Percentiles rank a stretch among this genome's conserved stretches.
phyloP scores from a whole-genome alignment of 2,113 vertebrate genomes.

The Leptosomus discolor region DNA sequence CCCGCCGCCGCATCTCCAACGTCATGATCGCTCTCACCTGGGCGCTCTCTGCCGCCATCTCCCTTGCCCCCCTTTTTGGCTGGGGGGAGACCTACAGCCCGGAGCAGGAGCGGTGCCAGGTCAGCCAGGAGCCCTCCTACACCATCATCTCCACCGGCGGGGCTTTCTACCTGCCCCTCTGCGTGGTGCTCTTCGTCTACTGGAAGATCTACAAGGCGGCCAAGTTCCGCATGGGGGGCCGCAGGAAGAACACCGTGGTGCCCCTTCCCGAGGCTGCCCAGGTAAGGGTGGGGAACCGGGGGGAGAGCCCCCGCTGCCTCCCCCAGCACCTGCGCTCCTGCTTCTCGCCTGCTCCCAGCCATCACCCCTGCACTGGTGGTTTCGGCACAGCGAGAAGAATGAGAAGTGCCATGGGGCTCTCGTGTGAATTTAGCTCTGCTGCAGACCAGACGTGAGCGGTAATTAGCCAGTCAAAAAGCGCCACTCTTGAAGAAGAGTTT shows the following conservation, averaged over 20 bases:
- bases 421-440: not conserved
- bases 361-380: fast-evolving
- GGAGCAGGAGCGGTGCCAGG: constrained; percentile 82
- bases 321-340: fast-evolving
- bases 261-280: not conserved
- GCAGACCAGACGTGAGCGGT: fast-evolving
- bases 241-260: constrained; percentile 81
- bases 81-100: constrained; percentile 90
- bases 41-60: constrained; percentile 86
- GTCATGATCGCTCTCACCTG: constrained; percentile 90
- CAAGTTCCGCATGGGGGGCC: constrained; percentile 80
- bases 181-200: constrained; percentile 93
- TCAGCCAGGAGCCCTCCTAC: constrained; percentile 91
- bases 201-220: constrained; percentile 96
- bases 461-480: not conserved
- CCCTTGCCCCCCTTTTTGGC: constrained; percentile 87
- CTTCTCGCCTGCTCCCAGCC: not conserved
- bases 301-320: not conserved
- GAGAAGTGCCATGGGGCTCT: not conserved
- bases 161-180: constrained; percentile 92
- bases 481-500: not conserved
- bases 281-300: not conserved
- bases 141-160: constrained; percentile 90
- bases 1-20: constrained; percentile 86
- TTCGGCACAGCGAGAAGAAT: not conserved